phyloP scores from a whole-genome alignment of 2,888 invertebrate genomes.

The Halictus quadricinctus region DNA sequence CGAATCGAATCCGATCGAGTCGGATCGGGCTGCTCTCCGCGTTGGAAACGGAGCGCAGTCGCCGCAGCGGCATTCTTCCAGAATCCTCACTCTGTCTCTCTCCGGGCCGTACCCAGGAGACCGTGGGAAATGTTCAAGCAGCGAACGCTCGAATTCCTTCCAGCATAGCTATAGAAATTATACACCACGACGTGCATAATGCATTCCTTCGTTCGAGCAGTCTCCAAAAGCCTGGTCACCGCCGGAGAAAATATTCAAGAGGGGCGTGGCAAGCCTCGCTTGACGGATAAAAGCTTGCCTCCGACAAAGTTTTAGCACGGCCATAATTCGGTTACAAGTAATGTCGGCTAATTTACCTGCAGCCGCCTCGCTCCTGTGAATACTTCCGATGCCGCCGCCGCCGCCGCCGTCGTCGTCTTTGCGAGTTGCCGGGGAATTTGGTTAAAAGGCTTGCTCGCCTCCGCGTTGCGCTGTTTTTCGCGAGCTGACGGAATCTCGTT shows the following conservation, averaged over 20 bases:
- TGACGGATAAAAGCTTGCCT: not conserved
- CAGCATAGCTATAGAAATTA: conserved; percentile 33
- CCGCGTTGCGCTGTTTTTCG: not conserved
- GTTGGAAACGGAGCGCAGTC: not conserved
- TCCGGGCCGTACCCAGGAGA: conserved; percentile 6
- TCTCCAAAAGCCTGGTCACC: conserved; percentile 29
- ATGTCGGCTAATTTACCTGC: not conserved
- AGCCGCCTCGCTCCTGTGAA: not conserved
- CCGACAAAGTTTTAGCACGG: not conserved
- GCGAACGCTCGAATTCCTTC: conserved; percentile 20
- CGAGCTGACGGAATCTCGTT: not conserved
- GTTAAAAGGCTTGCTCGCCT: not conserved
- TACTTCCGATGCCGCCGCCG: not conserved
- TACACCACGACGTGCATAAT: conserved; percentile 46
- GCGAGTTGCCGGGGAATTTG: not conserved
- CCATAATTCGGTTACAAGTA: not conserved
- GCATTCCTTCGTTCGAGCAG: conserved; percentile 24
- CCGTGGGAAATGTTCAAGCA: conserved; percentile 50
- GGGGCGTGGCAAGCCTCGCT: conserved; percentile 27
- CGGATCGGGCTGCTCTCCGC: not conserved
- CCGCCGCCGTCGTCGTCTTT: not conserved
- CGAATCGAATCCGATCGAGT: conserved; percentile 11
- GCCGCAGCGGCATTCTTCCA: conserved; percentile 22
- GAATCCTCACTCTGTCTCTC: conserved; percentile 25
- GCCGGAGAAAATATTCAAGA: conserved; percentile 38